These are phyloP conservation scores for Glossosoma conforme DNA, from an alignment of 1,140 invertebrate genomes.

Conservation along the genomic window DNA sequence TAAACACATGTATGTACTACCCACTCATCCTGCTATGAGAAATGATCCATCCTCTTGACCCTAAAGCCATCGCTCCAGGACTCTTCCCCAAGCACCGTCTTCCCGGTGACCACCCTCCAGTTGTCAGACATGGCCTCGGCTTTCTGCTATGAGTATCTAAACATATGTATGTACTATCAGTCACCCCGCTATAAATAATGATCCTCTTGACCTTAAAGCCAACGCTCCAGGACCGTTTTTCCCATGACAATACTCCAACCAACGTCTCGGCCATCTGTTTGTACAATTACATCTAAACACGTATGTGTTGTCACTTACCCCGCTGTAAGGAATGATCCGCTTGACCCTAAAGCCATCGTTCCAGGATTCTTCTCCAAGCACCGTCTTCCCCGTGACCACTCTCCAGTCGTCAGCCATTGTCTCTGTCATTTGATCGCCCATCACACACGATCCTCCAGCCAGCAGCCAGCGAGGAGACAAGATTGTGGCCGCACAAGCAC, in stretches of 20 bases:
- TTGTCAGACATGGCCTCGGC: no score
- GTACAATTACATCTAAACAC: no score
- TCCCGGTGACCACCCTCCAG: no score
- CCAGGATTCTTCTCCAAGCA: constrained; percentile 23
- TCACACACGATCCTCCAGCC: constrained; percentile 55
- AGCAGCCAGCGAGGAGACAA: constrained; percentile 54
- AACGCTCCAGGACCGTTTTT: no score
- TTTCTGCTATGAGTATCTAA: no score
- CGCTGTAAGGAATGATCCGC: constrained; percentile 49
- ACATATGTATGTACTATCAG: no score
- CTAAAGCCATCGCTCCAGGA: constrained; percentile 35
- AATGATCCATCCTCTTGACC: constrained; percentile 49
- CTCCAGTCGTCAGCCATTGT: constrained; percentile 5
- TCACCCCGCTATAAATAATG: no score
- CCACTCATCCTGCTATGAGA: constrained; percentile 38
- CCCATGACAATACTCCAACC: no score
- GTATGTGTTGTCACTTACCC: constrained; percentile 22
- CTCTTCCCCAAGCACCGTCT: constrained; percentile 1
- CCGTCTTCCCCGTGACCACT: constrained; percentile 8
- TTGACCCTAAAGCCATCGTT: constrained; percentile 38
- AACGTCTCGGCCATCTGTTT: no score
- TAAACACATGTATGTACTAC: no score
- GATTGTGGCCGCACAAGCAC: constrained; percentile 55
- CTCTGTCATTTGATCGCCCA: constrained; percentile 3
- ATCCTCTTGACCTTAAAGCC: no score